phyloP scores from a whole-genome alignment of 2,113 vertebrate species.

The Periophthalmodon schlosseri region DNA sequence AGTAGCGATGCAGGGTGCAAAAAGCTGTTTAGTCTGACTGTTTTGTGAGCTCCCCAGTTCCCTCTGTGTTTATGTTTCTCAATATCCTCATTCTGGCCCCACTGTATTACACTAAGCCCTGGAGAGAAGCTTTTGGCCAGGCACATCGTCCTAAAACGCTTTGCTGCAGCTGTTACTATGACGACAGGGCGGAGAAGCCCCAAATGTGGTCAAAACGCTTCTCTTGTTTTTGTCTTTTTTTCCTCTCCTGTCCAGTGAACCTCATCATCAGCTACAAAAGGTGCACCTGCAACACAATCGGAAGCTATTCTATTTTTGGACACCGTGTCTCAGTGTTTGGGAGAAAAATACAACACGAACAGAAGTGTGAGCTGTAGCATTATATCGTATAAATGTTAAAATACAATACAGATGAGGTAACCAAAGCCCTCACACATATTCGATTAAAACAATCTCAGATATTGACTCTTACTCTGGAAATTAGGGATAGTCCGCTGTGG shows the following conservation, averaged over 20 bases:
- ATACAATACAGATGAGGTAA: neutral
- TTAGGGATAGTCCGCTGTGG: no score
- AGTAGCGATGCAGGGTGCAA: conserved; percentile 51
- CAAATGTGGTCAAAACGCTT: conserved; percentile 42
- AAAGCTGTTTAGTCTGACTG: conserved; percentile 36
- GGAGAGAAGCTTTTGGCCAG: conserved; percentile 52
- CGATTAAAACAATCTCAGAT: no score
- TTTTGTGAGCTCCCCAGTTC: conserved; percentile 24
- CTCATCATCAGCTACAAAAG: conserved; percentile 50
- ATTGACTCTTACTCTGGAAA: no score
- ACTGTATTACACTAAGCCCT: conserved; percentile 31
- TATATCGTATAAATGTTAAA: neutral
- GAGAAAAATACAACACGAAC: neutral
- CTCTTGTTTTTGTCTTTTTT: conserved; percentile 38
- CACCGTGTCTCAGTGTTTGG: neutral
- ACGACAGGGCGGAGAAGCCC: conserved; percentile 49
- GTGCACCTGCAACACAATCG: conserved; percentile 50
- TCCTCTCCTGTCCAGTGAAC: conserved; percentile 47
- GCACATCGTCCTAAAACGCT: conserved; percentile 59
- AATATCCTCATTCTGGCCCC: conserved; percentile 45
- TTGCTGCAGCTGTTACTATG: conserved; percentile 70
- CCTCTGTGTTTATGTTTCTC: conserved; percentile 46
- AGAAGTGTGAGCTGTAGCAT: no score
- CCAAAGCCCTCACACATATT: neutral
- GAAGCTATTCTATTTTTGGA: conserved; percentile 25